These are phyloP conservation scores for Hapalemur alaotrensis DNA, from an alignment of 2,797 vertebrate genomes.

Conservation along the genomic window DNA sequence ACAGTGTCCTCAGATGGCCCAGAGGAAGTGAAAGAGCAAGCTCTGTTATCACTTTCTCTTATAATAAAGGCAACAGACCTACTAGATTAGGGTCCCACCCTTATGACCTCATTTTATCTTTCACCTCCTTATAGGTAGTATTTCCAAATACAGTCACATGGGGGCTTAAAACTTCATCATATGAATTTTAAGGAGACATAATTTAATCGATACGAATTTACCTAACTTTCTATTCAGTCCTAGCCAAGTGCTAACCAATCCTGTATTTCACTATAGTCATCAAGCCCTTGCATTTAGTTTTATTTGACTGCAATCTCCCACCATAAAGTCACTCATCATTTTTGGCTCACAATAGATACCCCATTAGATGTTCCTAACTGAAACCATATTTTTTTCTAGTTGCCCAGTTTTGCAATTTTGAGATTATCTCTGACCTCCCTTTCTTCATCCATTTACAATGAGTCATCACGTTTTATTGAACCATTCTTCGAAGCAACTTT, in stretches of 20 bases:
- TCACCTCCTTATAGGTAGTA: not conserved
- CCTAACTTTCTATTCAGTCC: not conserved
- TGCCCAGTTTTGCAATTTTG: not conserved
- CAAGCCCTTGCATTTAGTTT: not conserved
- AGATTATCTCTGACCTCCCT: not conserved
- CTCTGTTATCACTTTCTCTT: not conserved
- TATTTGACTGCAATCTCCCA: not conserved
- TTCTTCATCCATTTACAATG: not conserved
- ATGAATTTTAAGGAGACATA: not conserved
- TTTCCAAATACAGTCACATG: not conserved
- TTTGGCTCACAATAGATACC: not conserved
- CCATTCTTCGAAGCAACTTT: not conserved
- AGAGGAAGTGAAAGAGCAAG: not conserved
- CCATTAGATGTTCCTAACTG: not conserved
- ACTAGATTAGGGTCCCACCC: fast-evolving
- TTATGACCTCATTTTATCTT: not conserved
- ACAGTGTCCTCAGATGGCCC: not conserved
- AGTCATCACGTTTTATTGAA: not conserved
- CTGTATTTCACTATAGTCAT: not conserved
- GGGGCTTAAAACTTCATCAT: not conserved
- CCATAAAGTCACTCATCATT: not conserved
- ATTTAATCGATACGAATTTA: not conserved
- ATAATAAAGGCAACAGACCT: not conserved
- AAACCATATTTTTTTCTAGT: not conserved
- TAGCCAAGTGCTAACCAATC: not conserved